Evolutionary conservation across 2,888 invertebrate species (phyloP).

Genomic region (Meiosimyza decipiens): DNA sequence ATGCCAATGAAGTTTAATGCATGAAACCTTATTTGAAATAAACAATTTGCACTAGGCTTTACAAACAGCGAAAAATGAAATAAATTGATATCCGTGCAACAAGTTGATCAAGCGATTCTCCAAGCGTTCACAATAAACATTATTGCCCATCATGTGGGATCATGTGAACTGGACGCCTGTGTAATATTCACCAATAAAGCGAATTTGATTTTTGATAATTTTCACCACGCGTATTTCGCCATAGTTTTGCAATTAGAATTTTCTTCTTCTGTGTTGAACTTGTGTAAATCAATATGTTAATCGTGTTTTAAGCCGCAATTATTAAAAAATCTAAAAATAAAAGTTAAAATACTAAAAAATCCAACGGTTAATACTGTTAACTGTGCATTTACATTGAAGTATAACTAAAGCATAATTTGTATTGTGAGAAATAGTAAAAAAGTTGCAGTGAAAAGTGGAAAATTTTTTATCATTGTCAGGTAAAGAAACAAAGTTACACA

Average conservation of each 20-base stretch:
- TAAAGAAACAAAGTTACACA: conserved; percentile 27
- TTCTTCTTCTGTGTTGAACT: conserved; percentile 34
- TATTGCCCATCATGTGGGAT: no score
- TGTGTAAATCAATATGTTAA: conserved; percentile 45
- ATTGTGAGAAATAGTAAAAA: conserved; percentile 16
- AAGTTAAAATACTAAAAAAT: conserved; percentile 24
- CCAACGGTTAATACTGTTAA: conserved; percentile 31
- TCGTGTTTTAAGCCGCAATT: conserved; percentile 37
- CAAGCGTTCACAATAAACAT: no score
- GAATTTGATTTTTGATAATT: background rate
- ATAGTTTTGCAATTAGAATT: conserved; percentile 20
- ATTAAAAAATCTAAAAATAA: conserved; percentile 20
- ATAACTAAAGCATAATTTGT: background rate
- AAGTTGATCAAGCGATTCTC: no score
- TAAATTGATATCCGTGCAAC: no score
- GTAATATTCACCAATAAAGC: no score
- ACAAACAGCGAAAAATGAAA: no score
- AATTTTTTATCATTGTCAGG: conserved; percentile 28
- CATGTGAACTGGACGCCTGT: no score
- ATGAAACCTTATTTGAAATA: no score
- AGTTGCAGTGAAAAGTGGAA: conserved; percentile 31
- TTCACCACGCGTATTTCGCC: conserved; percentile 23
- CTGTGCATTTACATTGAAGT: background rate
- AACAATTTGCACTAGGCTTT: no score
- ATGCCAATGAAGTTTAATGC: no score